A percentile compares a stretch with the other conserved stretches of the same genome.
phyloP scores from a whole-genome alignment of 2,797 vertebrate genomes.

The Lateolabrax maculatus region DNA sequence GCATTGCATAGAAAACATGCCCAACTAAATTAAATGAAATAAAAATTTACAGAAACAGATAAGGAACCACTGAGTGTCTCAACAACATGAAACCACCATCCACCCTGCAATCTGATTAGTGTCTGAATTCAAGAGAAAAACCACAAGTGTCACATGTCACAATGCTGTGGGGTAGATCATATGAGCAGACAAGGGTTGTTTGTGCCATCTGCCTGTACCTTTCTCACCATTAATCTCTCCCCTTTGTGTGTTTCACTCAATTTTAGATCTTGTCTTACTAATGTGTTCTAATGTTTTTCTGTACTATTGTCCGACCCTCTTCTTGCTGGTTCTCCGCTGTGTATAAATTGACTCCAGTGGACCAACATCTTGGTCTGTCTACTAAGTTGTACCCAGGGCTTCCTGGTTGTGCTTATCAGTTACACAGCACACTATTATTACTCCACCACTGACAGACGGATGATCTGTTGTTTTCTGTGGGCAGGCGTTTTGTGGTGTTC shows the following conservation, averaged over 20 bases:
- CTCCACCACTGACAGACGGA: slow-evolving; percentile 53
- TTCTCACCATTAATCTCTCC: slow-evolving; percentile 2
- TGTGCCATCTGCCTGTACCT: not conserved
- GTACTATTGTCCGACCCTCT: too few species aligned
- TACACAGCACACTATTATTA: slow-evolving; percentile 75
- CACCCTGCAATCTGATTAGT: slow-evolving; percentile 23
- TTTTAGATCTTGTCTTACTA: too few species aligned
- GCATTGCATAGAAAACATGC: not conserved
- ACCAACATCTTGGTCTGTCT: slow-evolving; percentile 55
- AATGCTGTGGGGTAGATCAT: slow-evolving; percentile 30
- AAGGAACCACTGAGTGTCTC: not conserved
- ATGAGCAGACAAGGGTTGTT: slow-evolving; percentile 34
- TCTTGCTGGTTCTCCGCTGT: slow-evolving; percentile 45
- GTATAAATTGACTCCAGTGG: slow-evolving; percentile 81
- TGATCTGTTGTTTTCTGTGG: slow-evolving; percentile 76
- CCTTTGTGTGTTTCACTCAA: too few species aligned
- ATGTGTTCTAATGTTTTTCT: slow-evolving; percentile 39
- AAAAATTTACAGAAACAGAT: too few species aligned
- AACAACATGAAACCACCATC: slow-evolving; percentile 20
- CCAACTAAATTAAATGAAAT: too few species aligned
- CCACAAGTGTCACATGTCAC: not conserved
- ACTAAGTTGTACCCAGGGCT: slow-evolving; percentile 66
- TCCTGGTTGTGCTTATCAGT: slow-evolving; percentile 86
- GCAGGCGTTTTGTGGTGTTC: slow-evolving; percentile 15
- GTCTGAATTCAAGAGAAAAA: slow-evolving; percentile 13